A percentile compares a stretch with the other conserved stretches of the same genome.
Evolutionary conservation across 2,888 invertebrate species (phyloP).

Genomic region (Caenorhabditis uteleia): DNA sequence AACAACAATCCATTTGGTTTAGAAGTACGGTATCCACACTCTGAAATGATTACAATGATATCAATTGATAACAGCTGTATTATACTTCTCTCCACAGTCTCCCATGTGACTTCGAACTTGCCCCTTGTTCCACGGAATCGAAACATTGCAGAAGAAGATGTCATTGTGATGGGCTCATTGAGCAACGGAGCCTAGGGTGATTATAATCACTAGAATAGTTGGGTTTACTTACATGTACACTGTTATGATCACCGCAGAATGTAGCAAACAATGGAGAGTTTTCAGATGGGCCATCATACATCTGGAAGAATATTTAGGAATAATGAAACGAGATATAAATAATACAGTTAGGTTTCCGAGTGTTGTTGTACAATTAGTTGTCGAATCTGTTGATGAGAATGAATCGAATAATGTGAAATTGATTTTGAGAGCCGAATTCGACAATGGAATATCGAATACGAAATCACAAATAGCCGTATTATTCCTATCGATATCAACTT

Average conservation of each 20-base stretch:
- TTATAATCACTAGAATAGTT: not conserved
- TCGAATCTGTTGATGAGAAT: slow-evolving; percentile 38
- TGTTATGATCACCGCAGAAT: slow-evolving; percentile 44
- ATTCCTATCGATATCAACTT: no score
- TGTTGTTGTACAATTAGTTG: slow-evolving; percentile 44
- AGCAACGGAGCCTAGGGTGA: slow-evolving; percentile 29
- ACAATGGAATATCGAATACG: slow-evolving; percentile 12
- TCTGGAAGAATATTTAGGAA: slow-evolving; percentile 1
- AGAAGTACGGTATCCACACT: slow-evolving; percentile 46
- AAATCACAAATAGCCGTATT: slow-evolving; percentile 21
- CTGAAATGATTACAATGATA: slow-evolving; percentile 14
- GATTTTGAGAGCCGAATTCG: slow-evolving; percentile 39
- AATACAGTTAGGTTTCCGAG: slow-evolving; percentile 30
- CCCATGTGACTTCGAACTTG: slow-evolving; percentile 37
- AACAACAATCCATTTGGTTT: slow-evolving; percentile 34
- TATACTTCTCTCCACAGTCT: slow-evolving; percentile 30
- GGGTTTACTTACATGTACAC: slow-evolving; percentile 12
- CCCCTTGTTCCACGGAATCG: slow-evolving; percentile 44
- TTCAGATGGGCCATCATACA: slow-evolving; percentile 46
- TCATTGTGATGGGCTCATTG: slow-evolving; percentile 43
- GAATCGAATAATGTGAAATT: slow-evolving; percentile 39
- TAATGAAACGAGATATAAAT: not conserved
- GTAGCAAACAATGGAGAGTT: slow-evolving; percentile 30
- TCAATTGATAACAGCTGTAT: not conserved
- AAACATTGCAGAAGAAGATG: slow-evolving; percentile 41